Base-by-base conservation (phyloP, 1,140 invertebrate genomes). In the Oryzaephilus surinamensis region DNA sequence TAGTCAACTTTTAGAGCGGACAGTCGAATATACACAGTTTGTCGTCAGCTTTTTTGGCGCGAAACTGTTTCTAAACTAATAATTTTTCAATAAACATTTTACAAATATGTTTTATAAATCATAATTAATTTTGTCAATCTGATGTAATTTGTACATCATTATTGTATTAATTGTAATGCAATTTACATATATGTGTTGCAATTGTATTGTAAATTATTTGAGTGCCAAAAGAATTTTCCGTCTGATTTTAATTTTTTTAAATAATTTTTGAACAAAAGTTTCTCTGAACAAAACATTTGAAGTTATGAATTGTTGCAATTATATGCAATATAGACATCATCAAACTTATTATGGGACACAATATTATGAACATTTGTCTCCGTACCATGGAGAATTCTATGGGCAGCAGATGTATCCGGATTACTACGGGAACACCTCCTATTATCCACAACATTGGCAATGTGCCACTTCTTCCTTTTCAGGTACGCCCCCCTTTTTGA, bases 231-330 rank as follows among this genome's bases (percentile, higher is more conserved):
- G n/a, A n/a, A n/a, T n/a, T n/a, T n/a, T n/a, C n/a, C n/a, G n/a
- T n/a, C n/a, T n/a, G n/a, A n/a, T n/a, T n/a, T n/a, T n/a, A n/a
- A n/a, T n/a, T n/a, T n/a, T n/a, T n/a, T n/a, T n/a, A n/a, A n/a
- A n/a, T n/a, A n/a, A n/a, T n/a, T n/a, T n/a, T n/a, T n/a, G n/a
- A n/a, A n/a, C n/a, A n/a, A n/a, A n/a, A n/a, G n/a, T n/a, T n/a
- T n/a, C n/a, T n/a, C n/a, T n/a, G n/a, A n/a, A n/a, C n/a, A n/a
- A n/a, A n/a, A n/a, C n/a, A n/a, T n/a, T n/a, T n/a, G n/a, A n/a
- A n/a, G n/a, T 26, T 28, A 71, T 71, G 69, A 63, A 71, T 60
- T 71, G 67, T 52, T 71, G 68, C 53, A 71, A 71, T 41, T 71
- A 70, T 51, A 58, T 69, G 50, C 50, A 42, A 32, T 54, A 57